phyloP scores from a whole-genome alignment of 2,113 vertebrate genomes.

The Sterrhoptilus dennistouni region DNA sequence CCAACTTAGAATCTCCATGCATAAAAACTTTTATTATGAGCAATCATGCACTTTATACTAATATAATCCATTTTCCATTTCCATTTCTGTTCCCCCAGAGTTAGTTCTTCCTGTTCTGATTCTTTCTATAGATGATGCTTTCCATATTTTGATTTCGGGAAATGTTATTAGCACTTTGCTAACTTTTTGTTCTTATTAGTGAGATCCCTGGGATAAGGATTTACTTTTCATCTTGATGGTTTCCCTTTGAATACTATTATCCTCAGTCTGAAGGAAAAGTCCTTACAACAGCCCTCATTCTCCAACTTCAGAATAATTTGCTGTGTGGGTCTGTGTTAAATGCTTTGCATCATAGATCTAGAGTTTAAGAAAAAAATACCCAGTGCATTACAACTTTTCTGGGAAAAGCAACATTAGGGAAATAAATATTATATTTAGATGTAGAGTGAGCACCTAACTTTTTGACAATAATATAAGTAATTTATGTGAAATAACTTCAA shows the following conservation, averaged over 20 bases:
- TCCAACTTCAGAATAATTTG: neutral
- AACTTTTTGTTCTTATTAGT: neutral
- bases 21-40: neutral
- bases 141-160: neutral
- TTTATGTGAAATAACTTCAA: neutral
- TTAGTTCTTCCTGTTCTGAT: neutral
- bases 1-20: neutral
- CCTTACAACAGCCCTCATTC: neutral
- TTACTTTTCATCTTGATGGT: neutral
- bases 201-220: neutral
- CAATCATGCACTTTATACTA: neutral
- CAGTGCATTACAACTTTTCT: neutral
- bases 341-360: neutral
- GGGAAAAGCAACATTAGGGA: neutral
- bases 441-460: neutral
- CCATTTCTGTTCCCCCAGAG: neutral
- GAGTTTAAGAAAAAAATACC: neutral
- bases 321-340: neutral
- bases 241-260: neutral
- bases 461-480: neutral
- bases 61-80: neutral
- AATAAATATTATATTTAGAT: neutral
- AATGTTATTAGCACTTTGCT: neutral
- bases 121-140: neutral
- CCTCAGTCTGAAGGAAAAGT: neutral